Evolutionary conservation across 2,797 vertebrate genomes (phyloP).

Genomic region (Takifugu rubripes): DNA sequence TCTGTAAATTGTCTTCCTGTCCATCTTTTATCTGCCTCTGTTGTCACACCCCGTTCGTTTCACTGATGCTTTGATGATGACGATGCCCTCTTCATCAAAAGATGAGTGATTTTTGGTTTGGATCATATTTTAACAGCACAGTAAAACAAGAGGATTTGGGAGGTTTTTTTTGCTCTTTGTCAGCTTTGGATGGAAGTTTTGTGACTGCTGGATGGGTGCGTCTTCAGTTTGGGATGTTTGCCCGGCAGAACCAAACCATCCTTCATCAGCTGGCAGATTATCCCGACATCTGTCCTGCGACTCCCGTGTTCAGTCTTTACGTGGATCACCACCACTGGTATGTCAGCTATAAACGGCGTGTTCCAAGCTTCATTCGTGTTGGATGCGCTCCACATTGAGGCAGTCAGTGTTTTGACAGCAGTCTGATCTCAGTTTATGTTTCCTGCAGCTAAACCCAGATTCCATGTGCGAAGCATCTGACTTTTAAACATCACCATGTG

Average conservation of each 20-base stretch:
- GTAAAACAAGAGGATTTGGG: no score
- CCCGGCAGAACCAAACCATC: conserved; percentile 6
- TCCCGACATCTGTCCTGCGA: not conserved
- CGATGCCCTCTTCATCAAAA: not conserved
- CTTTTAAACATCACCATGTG: not conserved
- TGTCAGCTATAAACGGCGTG: no score
- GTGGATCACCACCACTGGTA: no score
- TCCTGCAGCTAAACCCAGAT: not conserved
- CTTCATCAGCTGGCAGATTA: not conserved
- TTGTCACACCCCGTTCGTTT: not conserved
- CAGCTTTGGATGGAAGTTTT: no score
- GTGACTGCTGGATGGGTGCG: no score
- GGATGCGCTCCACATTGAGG: not conserved
- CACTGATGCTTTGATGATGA: not conserved
- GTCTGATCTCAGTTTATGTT: not conserved
- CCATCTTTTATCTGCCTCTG: conserved; percentile 6
- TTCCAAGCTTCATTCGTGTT: not conserved
- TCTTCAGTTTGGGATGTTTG: conserved; percentile 2
- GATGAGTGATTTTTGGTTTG: no score
- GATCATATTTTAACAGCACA: no score
- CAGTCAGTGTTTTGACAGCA: not conserved
- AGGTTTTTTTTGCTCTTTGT: no score
- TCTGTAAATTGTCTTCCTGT: not conserved
- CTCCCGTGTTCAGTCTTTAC: no score
- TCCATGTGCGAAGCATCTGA: not conserved